Conservation (phyloP, 2,797 vertebrate genomes). For the Melanotaenia boesemani region DNA sequence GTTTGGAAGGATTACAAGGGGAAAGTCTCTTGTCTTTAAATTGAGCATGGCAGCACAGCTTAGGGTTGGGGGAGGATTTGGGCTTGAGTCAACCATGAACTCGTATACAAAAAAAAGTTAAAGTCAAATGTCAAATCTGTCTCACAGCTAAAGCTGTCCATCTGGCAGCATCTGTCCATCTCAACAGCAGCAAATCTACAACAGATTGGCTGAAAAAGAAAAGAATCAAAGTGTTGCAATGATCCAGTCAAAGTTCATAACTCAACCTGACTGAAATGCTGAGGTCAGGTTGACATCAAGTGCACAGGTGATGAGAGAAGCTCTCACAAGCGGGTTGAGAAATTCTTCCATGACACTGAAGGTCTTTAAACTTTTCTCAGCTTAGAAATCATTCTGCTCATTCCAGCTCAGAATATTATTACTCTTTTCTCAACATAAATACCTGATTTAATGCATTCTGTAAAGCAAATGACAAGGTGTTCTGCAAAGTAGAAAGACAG, state of each 20-base stretch:
- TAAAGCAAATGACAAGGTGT: background rate
- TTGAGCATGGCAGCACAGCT: background rate
- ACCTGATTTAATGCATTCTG: background rate
- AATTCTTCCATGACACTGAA: background rate
- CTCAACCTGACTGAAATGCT: background rate
- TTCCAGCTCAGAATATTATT: conserved; percentile 6
- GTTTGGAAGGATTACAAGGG: background rate
- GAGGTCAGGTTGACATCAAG: background rate
- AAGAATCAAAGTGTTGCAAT: background rate
- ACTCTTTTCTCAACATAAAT: background rate
- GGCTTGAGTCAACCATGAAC: background rate
- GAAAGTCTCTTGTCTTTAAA: background rate
- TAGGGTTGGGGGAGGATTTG: background rate
- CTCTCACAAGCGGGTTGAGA: conserved; percentile 3
- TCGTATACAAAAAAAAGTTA: background rate
- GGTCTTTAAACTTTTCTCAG: conserved; percentile 14
- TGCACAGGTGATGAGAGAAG: background rate
- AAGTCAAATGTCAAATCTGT: background rate
- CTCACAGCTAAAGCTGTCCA: background rate
- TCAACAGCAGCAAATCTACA: background rate
- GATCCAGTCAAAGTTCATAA: background rate
- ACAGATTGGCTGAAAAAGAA: background rate
- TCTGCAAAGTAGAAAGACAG: background rate
- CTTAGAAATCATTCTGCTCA: conserved; percentile 8
- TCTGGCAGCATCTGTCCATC: background rate